phyloP scores from a whole-genome alignment of 1,140 invertebrate genomes.

The Sycophaga agraensis region DNA sequence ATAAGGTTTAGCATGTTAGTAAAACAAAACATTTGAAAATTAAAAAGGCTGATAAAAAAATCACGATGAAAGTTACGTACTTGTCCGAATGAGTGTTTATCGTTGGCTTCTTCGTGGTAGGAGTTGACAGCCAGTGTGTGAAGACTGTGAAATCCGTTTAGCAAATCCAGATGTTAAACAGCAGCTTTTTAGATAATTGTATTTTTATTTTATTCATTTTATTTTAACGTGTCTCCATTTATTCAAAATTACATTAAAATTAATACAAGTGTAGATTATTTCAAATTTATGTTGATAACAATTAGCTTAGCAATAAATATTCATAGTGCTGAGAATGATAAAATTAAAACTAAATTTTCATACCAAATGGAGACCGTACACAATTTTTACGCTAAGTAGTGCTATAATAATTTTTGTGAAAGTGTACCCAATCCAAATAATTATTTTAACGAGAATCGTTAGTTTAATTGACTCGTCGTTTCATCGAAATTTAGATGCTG shows the following conservation, averaged over 20 bases:
- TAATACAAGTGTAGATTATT: slow-evolving; percentile 3
- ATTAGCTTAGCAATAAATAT: too few species aligned
- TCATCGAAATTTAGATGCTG: slow-evolving; percentile 13
- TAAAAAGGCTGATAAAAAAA: slow-evolving; percentile 14
- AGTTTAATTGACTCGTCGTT: slow-evolving; percentile 20
- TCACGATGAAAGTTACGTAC: slow-evolving; percentile 28
- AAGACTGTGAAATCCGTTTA: slow-evolving; percentile 32
- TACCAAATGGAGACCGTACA: slow-evolving; percentile 25
- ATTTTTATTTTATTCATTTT: slow-evolving; percentile 9
- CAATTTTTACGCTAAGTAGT: slow-evolving; percentile 20
- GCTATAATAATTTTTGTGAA: slow-evolving; percentile 26
- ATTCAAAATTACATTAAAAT: neutral
- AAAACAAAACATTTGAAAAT: slow-evolving; percentile 15
- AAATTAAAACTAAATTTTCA: too few species aligned
- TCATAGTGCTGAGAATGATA: too few species aligned
- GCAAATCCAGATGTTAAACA: slow-evolving; percentile 22
- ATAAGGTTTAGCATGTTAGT: too few species aligned
- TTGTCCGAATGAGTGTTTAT: slow-evolving; percentile 44
- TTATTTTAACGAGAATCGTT: slow-evolving; percentile 8
- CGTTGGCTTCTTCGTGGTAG: slow-evolving; percentile 46
- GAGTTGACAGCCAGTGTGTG: slow-evolving; percentile 35
- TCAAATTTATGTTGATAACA: too few species aligned
- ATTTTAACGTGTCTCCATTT: slow-evolving; percentile 23
- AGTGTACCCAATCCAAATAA: slow-evolving; percentile 22
- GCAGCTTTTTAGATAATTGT: slow-evolving; percentile 28